Percentiles rank a stretch among this genome's conserved stretches.
These are phyloP conservation scores for Hapalemur alaotrensis DNA, from an alignment of 2,797 vertebrate genomes.

Conservation along the genomic window DNA sequence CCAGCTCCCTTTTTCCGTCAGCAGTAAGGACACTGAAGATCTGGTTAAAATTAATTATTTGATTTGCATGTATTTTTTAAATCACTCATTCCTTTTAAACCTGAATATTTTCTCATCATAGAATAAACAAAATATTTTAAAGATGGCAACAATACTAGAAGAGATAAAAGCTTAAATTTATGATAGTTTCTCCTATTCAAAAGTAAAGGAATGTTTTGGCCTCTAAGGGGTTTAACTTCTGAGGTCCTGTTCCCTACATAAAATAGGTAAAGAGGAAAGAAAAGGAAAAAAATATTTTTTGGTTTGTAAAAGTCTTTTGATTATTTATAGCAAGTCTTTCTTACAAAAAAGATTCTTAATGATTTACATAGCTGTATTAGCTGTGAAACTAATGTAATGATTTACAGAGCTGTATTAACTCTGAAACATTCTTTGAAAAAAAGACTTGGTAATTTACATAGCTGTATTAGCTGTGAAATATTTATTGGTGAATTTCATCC, in stretches of 20 bases:
- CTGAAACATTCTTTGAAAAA: not conserved
- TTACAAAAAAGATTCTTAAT: not conserved
- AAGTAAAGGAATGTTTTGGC: not conserved
- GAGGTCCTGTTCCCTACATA: not conserved
- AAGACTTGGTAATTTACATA: not conserved
- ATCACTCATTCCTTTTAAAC: not conserved
- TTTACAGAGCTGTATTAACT: not conserved
- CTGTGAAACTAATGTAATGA: not conserved
- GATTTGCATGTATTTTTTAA: slow-evolving; percentile 11
- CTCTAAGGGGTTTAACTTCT: not conserved
- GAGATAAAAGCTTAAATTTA: not conserved
- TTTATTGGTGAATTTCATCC: not conserved
- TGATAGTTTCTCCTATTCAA: not conserved
- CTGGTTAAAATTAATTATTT: slow-evolving; percentile 54
- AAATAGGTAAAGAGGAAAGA: not conserved
- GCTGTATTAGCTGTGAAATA: not conserved
- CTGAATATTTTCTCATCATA: slow-evolving; percentile 32
- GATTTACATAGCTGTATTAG: not conserved
- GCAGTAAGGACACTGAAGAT: slow-evolving; percentile 3
- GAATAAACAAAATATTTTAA: not conserved
- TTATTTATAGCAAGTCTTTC: not conserved
- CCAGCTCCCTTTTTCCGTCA: slow-evolving; percentile 22
- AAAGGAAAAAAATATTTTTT: not conserved
- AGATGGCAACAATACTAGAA: not conserved
- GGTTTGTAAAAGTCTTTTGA: not conserved